Evolutionary conservation across 2,888 invertebrate species (phyloP), one percentile per base, ranked within the genome.

Genomic region (Cryptus viduatorius): DNA sequence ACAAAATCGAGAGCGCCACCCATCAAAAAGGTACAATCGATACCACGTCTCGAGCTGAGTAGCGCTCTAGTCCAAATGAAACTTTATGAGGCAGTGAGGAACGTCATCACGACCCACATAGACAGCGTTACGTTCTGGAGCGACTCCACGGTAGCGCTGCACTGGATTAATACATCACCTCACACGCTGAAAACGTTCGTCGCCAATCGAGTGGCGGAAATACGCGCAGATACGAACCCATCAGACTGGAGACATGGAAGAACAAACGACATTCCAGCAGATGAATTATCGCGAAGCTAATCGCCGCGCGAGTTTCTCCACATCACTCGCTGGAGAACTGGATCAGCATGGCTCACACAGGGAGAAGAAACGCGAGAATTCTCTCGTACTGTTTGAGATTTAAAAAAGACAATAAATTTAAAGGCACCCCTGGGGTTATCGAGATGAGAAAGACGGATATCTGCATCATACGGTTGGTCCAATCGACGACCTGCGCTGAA

Each of bases 161-260:
- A 87, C 3, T 90, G 88, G 88, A 81, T 89, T 2, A 71, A 85
- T 0, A 88, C 83, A 3, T 59, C 86, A 1, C 83, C 87, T 8
- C 83, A 88, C 19, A 61, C 29, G 1, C 48, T 89, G 1, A 86
- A 88, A 71, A 84, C 86, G 1, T 88, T 87, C 29, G 84, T 86
- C 5, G 85, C 64, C 0, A 79, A 71, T 29, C 64, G 85, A 4
- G 81, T 87, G 53, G 65, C 75, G 7, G 79, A 89, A 77, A 86
- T 88, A 16, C 56, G 10, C 46, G 48, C 53, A 1, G 59, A 72
- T 1, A 84, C 78, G 2, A 46, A 72, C 2, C 61, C 64, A n/a
- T 12, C 24, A n/a, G 68, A n/a, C 12, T 87, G 87, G 87, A 24
- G 73, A 56, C 86, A 87, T 24, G 79, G 88, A 3, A 44, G 71